Percentiles rank a stretch among this genome's conserved stretches.
Evolutionary conservation across 2,113 vertebrate genomes (phyloP).

Genomic region (Calidris pygmaea): DNA sequence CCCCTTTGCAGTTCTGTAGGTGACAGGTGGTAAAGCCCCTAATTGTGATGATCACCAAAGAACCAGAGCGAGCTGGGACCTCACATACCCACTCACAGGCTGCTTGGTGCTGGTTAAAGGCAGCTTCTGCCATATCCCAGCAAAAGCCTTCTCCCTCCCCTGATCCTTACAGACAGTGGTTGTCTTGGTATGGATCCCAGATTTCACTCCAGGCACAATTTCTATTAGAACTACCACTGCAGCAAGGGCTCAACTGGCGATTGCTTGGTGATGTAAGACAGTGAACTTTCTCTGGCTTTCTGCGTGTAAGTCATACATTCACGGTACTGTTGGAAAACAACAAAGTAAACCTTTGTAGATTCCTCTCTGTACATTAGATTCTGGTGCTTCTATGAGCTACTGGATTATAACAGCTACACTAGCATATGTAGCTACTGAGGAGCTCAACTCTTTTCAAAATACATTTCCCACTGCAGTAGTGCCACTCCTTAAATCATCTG

Average conservation of each 20-base stretch:
- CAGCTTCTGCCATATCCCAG: neutral
- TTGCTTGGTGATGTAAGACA: neutral
- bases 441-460: neutral
- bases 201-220: neutral
- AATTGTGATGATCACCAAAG: neutral
- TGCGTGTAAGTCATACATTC: neutral
- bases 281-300: neutral
- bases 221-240: neutral
- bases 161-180: neutral
- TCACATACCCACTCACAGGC: neutral
- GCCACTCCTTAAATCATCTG: neutral
- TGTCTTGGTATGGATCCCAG: neutral
- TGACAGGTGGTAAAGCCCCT: neutral
- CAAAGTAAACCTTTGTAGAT: neutral
- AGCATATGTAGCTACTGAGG: neutral
- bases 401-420: neutral
- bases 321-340: neutral
- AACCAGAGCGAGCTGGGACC: neutral
- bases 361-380: neutral
- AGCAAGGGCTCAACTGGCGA: neutral
- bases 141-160: neutral
- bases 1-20: neutral
- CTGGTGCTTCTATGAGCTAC: neutral
- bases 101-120: neutral
- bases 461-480: neutral